A percentile compares a stretch with the other conserved stretches of the same genome.
These are phyloP conservation scores for Carassius gibelio DNA, from an alignment of 2,113 vertebrate species.

Conservation along the genomic window DNA sequence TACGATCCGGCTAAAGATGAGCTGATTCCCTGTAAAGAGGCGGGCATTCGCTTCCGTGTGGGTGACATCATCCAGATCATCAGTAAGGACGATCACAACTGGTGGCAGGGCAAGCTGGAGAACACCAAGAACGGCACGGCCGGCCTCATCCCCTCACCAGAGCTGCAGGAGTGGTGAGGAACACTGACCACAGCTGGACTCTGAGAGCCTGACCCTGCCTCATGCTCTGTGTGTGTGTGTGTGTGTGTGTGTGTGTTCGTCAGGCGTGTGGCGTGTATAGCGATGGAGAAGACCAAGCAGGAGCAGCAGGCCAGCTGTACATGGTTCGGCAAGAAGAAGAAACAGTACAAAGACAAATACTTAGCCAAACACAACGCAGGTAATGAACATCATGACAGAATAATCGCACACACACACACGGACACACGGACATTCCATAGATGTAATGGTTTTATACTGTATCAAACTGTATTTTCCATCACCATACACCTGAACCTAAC, in stretches of 20 bases:
- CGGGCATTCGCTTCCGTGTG: conserved; percentile 92
- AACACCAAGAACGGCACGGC: conserved; percentile 97
- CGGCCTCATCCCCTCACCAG: conserved; percentile 96
- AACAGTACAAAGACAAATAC: conserved; percentile 99
- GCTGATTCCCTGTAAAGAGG: conserved; percentile 98
- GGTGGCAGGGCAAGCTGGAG: conserved; percentile 99
- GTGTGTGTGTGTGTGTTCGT: conserved; percentile 1
- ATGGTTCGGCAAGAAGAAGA: conserved; percentile 99
- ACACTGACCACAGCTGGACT: neutral
- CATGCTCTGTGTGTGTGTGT: neutral
- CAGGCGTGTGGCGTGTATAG: conserved; percentile 98
- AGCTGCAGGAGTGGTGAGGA: conserved; percentile 97
- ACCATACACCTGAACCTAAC: no score
- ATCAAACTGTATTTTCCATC: no score
- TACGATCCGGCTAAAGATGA: conserved; percentile 97
- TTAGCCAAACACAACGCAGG: conserved; percentile 99
- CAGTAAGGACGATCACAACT: conserved; percentile 99
- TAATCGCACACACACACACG: neutral
- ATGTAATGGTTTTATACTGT: no score
- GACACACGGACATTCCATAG: no score
- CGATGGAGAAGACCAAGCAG: conserved; percentile 81
- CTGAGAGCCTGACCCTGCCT: neutral
- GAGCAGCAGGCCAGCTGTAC: conserved; percentile 89
- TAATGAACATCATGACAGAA: conserved; percentile 58
- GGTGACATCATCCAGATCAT: conserved; percentile 99